Base-by-base conservation (phyloP, 1,140 invertebrate species). In the Diabrotica undecimpunctata region DNA sequence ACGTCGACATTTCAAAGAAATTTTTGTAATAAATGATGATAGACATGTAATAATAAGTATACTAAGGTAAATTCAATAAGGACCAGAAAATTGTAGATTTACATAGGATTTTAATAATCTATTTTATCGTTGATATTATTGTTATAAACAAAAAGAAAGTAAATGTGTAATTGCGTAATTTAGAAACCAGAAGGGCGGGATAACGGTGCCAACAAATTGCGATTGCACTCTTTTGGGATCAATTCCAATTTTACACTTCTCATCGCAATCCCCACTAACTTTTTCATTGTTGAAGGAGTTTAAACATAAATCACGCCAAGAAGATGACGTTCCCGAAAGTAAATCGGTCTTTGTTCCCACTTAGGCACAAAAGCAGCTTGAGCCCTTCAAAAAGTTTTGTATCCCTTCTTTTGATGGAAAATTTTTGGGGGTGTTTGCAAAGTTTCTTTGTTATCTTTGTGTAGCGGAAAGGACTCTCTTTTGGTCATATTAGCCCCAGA, bases 171-270 rank as follows among this genome's bases (percentile, higher is more conserved):
- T 25, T 25, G 25, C 25, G 25, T 25, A 25, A 25, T 25, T 25
- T 25, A 25, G 25, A 4, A 25, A 25, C 25, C 25, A 25, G 25
- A 25, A 25, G 25, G 25, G 4, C 1, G 25, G 25, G 25, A 25
- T 25, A 25, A 25, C 1, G 25, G 25, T 25, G 25, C 1, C 25
- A 25, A 25, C 25, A 25, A 25, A 25, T 25, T 25, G 25, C 25
- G 25, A 25, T 25, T 25, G 25, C 25, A 25, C 25, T 25, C 25
- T 25, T 25, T 46, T 6, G 41, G 41, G 41, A 46, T 46, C 41
- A 46, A 46, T 46, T 46, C n/a, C 41, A 46, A 46, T 46, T 46
- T 46, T 46, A n/a, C 41, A 46, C n/a, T n/a, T 46, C 41, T n/a
- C n/a, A 8, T 46, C 41, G n/a, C 8, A n/a, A 46, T 8, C n/a